A percentile compares a stretch with the other conserved stretches of the same genome.
phyloP scores from a whole-genome alignment of 30 jellyfish, hydroid and myxozoan genomes.

The Aurelia sp. region DNA sequence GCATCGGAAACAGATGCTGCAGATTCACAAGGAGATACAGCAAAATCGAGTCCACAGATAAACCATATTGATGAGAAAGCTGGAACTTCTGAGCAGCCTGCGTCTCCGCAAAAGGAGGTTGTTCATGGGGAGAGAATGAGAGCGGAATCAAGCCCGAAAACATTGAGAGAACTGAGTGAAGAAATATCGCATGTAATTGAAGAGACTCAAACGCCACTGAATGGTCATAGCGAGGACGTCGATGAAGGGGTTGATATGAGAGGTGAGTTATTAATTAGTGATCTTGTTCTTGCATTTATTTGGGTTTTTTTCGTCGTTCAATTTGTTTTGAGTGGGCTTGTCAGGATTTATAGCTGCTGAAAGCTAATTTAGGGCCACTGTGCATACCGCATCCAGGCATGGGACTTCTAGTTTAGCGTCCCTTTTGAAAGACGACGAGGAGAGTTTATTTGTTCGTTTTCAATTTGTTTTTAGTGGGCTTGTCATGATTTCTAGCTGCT shows the following conservation, averaged over 20 bases:
- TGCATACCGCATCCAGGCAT: too few relatives aligned
- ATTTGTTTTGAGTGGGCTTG: too few relatives aligned
- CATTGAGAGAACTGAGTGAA: slow-evolving; percentile 49
- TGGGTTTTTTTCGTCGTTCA: too few relatives aligned
- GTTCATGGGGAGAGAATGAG: background rate
- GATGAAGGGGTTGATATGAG: slow-evolving; percentile 61
- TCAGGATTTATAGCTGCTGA: too few relatives aligned
- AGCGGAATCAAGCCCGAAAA: slow-evolving; percentile 51
- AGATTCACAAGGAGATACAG: background rate
- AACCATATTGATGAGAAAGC: slow-evolving; percentile 5
- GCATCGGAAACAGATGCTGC: background rate
- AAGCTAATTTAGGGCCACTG: too few relatives aligned
- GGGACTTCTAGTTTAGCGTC: too few relatives aligned
- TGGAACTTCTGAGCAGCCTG: slow-evolving; percentile 2
- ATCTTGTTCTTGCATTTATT: background rate
- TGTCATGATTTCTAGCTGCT: too few relatives aligned
- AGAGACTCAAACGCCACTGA: background rate
- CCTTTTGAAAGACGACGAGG: too few relatives aligned
- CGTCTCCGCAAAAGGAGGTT: background rate
- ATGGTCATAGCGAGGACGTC: slow-evolving; percentile 10
- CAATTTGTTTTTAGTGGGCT: too few relatives aligned
- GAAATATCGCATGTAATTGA: background rate
- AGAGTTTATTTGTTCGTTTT: too few relatives aligned
- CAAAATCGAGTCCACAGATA: background rate
- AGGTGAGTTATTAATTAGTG: background rate